Conservation (phyloP, 2,113 vertebrate species). For the Dicentrarchus labrax region DNA sequence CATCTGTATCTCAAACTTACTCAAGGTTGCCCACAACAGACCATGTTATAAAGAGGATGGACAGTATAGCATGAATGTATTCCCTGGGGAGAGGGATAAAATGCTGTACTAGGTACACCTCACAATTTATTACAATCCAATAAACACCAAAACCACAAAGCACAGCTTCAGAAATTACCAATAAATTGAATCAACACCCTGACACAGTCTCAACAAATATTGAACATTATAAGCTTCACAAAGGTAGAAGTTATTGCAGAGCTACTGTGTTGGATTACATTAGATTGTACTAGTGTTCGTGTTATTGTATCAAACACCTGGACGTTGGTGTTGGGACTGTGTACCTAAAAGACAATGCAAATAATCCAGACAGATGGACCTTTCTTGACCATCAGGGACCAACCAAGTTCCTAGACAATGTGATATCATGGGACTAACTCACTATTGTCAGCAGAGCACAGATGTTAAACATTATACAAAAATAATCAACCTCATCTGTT, state of each 20-base stretch:
- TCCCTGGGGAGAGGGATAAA: slow-evolving; percentile 1
- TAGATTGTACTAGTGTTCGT: background rate
- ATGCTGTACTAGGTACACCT: background rate
- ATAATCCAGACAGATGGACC: background rate
- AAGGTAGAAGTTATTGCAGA: slow-evolving; percentile 23
- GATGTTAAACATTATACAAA: background rate
- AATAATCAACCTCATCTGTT: background rate
- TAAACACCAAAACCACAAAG: slow-evolving; percentile 22
- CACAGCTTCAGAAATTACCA: slow-evolving; percentile 12
- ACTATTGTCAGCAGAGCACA: background rate
- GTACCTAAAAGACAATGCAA: background rate
- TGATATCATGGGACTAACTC: background rate
- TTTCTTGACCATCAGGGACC: background rate
- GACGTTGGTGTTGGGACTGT: background rate
- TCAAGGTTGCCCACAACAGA: background rate
- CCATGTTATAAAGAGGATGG: background rate
- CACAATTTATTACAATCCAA: slow-evolving; percentile 32
- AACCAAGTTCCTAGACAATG: background rate
- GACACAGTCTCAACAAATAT: slow-evolving; percentile 31
- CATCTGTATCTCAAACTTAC: background rate
- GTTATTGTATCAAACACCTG: slow-evolving; percentile 7
- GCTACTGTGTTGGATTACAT: slow-evolving; percentile 30
- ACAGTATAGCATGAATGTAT: background rate
- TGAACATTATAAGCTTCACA: slow-evolving; percentile 25
- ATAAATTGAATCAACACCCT: slow-evolving; percentile 36